phyloP scores from a whole-genome alignment of 2,888 invertebrate species.

The Ypsolopha sequella region DNA sequence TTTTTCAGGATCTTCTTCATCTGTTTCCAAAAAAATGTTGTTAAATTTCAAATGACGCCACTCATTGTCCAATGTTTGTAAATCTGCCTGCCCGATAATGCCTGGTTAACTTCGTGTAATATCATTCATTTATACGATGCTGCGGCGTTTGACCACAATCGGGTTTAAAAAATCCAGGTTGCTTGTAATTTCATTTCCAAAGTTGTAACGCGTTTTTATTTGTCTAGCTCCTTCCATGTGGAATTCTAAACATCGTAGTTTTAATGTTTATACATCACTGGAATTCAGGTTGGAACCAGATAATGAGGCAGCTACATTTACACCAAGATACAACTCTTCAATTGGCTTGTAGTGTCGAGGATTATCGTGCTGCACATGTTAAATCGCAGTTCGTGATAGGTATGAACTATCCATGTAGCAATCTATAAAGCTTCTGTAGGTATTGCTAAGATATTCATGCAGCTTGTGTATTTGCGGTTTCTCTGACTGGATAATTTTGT shows the following conservation, averaged over 20 bases:
- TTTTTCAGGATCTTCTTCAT: not conserved
- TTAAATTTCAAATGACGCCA: not conserved
- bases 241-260: not conserved
- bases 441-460: not conserved
- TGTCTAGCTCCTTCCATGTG: not conserved
- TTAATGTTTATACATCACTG: not conserved
- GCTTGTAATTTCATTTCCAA: not conserved
- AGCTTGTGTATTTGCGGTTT: conserved; percentile 6
- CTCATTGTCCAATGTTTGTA: too few species aligned
- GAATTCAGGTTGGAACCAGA: not conserved
- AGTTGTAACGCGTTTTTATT: not conserved
- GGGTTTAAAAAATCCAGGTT: not conserved
- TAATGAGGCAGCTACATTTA: not conserved
- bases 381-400: conserved; percentile 6
- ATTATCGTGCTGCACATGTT: conserved; percentile 6
- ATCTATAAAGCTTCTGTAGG: conserved; percentile 6
- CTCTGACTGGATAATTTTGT: conserved; percentile 9
- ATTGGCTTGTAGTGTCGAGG: not conserved
- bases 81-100: too few species aligned
- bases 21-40: not conserved
- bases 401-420: conserved; percentile 7
- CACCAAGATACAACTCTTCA: not conserved
- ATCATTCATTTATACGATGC: not conserved
- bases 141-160: not conserved
- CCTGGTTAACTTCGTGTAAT: not conserved